Conservation (phyloP, 2,797 vertebrate species). For the Smutsia gigantea region DNA sequence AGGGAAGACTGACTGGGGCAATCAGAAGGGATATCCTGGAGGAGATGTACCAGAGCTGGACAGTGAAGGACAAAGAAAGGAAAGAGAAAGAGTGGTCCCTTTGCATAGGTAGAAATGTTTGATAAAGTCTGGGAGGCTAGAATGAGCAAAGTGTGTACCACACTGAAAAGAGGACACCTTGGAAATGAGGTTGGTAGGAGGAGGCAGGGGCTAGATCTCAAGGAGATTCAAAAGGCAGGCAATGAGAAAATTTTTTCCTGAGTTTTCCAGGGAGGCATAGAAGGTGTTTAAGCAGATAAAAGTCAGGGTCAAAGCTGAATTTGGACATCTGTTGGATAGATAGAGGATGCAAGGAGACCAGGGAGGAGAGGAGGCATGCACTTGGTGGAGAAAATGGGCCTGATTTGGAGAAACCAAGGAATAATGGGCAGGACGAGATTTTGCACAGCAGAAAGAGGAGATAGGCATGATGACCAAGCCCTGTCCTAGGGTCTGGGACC, state of each 20-base stretch:
- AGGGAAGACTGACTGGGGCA: background rate
- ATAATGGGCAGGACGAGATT: background rate
- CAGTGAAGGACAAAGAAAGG: background rate
- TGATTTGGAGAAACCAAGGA: background rate
- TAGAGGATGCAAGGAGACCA: background rate
- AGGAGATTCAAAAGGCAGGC: background rate
- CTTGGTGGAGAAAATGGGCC: background rate
- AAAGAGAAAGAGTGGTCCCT: background rate
- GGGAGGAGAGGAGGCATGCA: background rate
- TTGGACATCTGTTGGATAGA: background rate
- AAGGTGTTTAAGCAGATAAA: background rate
- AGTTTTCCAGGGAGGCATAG: background rate
- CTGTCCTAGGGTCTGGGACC: background rate
- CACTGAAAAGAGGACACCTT: background rate
- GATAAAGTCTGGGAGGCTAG: background rate
- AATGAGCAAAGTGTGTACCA: background rate
- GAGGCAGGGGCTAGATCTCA: background rate
- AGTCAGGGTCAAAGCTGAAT: background rate
- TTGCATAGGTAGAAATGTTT: background rate
- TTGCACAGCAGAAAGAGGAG: background rate
- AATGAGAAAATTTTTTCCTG: background rate
- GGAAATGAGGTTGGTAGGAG: background rate
- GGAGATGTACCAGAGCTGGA: background rate
- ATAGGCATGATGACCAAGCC: background rate
- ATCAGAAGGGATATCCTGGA: background rate